These are phyloP conservation scores for Zoroaster sp. DNA, from an alignment of 53 echinoderm and acorn worm species.

Conservation along the genomic window DNA sequence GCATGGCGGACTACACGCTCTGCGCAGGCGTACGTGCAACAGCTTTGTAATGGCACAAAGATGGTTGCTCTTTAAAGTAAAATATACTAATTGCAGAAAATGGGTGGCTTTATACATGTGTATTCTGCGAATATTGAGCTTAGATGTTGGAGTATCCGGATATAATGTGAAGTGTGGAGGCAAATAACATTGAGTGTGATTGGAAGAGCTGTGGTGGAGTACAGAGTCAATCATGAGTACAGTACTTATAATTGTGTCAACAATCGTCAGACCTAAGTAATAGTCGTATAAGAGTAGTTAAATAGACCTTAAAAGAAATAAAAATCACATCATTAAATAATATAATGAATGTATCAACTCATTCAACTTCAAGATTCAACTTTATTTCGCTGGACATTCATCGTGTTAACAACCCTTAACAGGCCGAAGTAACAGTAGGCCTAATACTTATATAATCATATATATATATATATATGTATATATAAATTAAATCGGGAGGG, in stretches of 20 bases:
- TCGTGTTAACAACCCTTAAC: no score
- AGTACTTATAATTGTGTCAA: background rate
- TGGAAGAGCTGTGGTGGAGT: background rate
- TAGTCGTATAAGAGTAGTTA: no score
- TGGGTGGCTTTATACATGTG: background rate
- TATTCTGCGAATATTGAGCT: background rate
- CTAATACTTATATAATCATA: no score
- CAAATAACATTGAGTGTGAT: background rate
- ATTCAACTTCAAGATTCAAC: no score
- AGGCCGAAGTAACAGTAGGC: no score
- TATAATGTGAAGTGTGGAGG: background rate
- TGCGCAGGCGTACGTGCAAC: constrained; percentile 52
- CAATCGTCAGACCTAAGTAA: background rate
- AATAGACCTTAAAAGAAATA: no score
- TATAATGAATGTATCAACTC: no score
- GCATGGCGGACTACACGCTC: background rate
- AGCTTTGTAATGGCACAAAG: constrained; percentile 36
- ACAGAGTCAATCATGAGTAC: background rate
- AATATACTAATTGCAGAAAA: background rate
- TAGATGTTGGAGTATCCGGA: background rate
- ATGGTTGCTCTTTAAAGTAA: background rate
- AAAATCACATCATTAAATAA: no score
- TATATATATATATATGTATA: no score
- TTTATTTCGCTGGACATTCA: no score
- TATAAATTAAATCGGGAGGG: no score